Base-by-base conservation (phyloP, 2,888 invertebrate genomes). In the Tetropium fuscum region DNA sequence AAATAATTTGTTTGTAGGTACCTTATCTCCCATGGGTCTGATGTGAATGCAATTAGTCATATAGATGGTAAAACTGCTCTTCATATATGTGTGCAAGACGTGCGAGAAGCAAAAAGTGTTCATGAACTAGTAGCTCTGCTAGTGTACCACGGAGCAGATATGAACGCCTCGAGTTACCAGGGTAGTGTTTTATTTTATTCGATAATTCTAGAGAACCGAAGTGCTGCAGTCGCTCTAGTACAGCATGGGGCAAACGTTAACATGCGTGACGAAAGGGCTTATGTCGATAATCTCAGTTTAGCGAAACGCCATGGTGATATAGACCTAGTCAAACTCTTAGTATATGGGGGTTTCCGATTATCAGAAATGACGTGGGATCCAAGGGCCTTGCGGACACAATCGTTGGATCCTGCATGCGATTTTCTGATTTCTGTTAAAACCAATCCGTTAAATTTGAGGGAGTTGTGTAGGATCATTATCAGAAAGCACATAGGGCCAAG, bases 191-290 rank as follows among this genome's bases (percentile, higher is more conserved):
- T 84, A 2, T 82, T 81, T 54, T 80, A 83, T 55, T 81, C 84
- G 5, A 78, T 84, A 32, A 74, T 83, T 22, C 67, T 80, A 22
- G 80, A 81, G 49, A 83, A 83, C 56, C 74, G 79, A 36, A 72
- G 81, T 51, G 87, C 86, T 7, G 87, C 88, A 1, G 80, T 83
- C 36, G 76, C 86, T 7, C 80, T 89, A 6, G 85, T 89, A 47
- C 84, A 85, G 51, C 84, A 88, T 64, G 90, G 90, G 22, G 87
- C 87, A 6, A 86, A 89, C 70, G 87, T 88, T 0, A 89, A 88
- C 74, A 79, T 84, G 1, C 84, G 85, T 61, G 86, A 87, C 69
- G 81, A 87, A 55, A 82, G 84, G 51, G 83, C 85, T 1, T 85
- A 84, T 64, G 81, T 87, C 53, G 87, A 87, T 67, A 86, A 86